Percentiles rank a stretch among this genome's conserved stretches.
phyloP scores from a whole-genome alignment of 37 sponge, comb jelly and placozoan genomes.

The Mnemiopsis leidyi region DNA sequence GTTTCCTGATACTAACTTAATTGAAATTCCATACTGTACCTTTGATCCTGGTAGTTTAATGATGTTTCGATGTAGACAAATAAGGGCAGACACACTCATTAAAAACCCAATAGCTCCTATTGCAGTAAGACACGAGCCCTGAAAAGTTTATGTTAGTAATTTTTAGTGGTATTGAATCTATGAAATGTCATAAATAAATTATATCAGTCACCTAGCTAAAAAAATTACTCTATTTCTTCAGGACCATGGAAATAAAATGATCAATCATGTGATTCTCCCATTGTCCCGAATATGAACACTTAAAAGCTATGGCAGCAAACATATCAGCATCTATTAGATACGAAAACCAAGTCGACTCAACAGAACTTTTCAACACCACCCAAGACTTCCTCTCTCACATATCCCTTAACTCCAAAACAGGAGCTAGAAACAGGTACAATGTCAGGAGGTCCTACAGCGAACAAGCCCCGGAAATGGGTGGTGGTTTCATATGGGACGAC shows the following conservation, averaged over 20 bases:
- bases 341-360: neutral
- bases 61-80: neutral
- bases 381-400: conserved; percentile 61
- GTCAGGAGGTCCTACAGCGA: conserved; percentile 42
- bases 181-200: too few relatives aligned
- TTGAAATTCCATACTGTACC: too few relatives aligned
- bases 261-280: too few relatives aligned
- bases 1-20: too few relatives aligned
- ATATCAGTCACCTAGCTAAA: too few relatives aligned
- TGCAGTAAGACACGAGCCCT: neutral
- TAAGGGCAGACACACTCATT: neutral
- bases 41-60: conserved; percentile 25
- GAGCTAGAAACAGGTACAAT: neutral
- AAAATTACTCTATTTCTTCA: too few relatives aligned
- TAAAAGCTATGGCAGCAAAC: too few relatives aligned
- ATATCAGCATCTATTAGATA: conserved; percentile 38
- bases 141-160: conserved; percentile 2
- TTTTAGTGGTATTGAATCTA: too few relatives aligned
- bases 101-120: conserved; percentile 4
- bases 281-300: too few relatives aligned
- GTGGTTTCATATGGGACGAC: neutral
- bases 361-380: conserved; percentile 4
- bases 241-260: too few relatives aligned
- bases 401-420: neutral
- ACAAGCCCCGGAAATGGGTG: neutral